These are phyloP conservation scores for Cochlearius cochlearius DNA, from an alignment of 2,113 vertebrate species.

Conservation along the genomic window DNA sequence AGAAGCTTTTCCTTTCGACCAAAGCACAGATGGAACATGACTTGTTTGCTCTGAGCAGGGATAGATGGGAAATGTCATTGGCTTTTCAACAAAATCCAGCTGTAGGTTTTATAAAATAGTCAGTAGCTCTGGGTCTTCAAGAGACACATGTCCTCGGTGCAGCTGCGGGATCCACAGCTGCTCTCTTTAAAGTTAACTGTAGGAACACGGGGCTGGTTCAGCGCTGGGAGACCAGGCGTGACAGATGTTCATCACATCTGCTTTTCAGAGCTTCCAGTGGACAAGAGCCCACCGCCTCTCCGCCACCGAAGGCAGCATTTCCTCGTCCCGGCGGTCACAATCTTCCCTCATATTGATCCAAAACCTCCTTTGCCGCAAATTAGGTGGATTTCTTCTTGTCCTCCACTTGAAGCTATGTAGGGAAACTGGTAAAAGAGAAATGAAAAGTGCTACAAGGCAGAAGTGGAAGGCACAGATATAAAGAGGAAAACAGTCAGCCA, in stretches of 20 bases:
- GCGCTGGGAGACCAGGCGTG: neutral
- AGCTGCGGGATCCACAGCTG: neutral
- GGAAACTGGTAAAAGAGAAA: neutral
- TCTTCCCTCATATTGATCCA: neutral
- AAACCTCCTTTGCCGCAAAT: neutral
- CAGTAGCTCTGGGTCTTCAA: neutral
- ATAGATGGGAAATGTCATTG: neutral
- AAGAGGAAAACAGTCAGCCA: neutral
- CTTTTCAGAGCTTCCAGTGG: neutral
- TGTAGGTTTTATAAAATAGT: neutral
- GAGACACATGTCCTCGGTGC: neutral
- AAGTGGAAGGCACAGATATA: neutral
- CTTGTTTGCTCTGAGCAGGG: neutral
- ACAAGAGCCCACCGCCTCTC: neutral
- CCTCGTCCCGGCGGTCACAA: neutral
- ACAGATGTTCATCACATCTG: neutral
- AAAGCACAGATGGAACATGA: neutral
- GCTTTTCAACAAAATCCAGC: neutral
- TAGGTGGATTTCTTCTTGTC: neutral
- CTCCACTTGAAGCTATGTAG: neutral
- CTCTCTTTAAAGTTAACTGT: neutral
- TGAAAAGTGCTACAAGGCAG: neutral
- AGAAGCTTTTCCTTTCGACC: neutral
- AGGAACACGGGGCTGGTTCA: neutral
- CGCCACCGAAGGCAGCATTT: neutral